Base-by-base conservation (phyloP, 2,888 invertebrate genomes). In the Chromoteleia sp. region DNA sequence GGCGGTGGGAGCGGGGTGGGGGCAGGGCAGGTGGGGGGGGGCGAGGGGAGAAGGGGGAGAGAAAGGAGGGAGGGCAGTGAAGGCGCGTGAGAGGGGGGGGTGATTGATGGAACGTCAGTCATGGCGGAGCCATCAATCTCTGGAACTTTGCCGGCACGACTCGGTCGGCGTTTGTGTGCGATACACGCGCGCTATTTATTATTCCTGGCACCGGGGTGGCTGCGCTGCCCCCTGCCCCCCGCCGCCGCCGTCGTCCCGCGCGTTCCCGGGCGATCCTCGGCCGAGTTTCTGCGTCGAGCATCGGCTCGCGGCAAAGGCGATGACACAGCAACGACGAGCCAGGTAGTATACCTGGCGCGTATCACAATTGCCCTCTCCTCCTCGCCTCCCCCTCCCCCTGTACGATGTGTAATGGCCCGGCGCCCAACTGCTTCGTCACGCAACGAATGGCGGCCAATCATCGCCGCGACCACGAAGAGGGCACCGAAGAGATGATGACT, bases 21-120 rank as follows among this genome's bases (percentile, higher is more conserved):
- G n/a, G n/a, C n/a, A n/a, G 30, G 41, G 52, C 21, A 36, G 10
- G 39, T 12, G 17, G 45, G 21, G 70, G 43, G 14, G 7, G 70
- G 48, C 58, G 59, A 67, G 43, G 65, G 50, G 48, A 50, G 45
- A 67, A 79, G 65, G 61, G 59, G 78, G 83, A 79, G 74, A 75
- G 41, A 81, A 54, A 52, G 50, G 48, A 70, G 61, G 48, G 82
- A 75, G 71, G 39, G 59, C 15, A 14, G 45, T 25, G 48, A 61
- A 79, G 77, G 81, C 77, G 83, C 85, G 83, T 76, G 85, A 78
- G 87, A 86, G 71, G 83, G 87, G 84, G 83, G 82, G 87, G 87
- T 91, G 91, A 91, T 91, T 89, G 91, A 91, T 91, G 90, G 91
- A 91, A 87, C 88, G 91, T 91, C 91, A 91, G 90, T 90, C 91